These are phyloP conservation scores for Thymallus thymallus DNA, from an alignment of 2,113 vertebrate species.

Conservation along the genomic window DNA sequence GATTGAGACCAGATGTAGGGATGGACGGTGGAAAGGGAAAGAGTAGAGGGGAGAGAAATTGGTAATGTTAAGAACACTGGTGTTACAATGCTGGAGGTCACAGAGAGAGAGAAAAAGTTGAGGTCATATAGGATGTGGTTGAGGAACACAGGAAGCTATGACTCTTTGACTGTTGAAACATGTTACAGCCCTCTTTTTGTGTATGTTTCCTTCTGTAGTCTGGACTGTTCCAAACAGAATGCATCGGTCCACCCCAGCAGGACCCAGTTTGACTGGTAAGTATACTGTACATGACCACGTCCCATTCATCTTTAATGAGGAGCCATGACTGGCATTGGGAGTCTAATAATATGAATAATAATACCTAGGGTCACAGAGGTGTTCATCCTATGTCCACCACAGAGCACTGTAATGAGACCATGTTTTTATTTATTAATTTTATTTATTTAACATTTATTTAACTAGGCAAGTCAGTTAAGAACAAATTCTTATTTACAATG, in stretches of 20 bases:
- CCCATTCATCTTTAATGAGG: slow-evolving; percentile 26
- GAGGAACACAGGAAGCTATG: too few species aligned
- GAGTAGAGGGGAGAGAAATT: neutral
- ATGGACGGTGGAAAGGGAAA: neutral
- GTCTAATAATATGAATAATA: neutral
- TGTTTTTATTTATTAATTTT: too few species aligned
- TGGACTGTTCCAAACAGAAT: slow-evolving; percentile 76
- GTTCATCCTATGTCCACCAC: neutral
- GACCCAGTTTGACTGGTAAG: slow-evolving; percentile 81
- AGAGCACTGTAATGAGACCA: neutral
- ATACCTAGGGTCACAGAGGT: slow-evolving; percentile 1
- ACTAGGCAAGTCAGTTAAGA: too few species aligned
- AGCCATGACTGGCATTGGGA: slow-evolving; percentile 40
- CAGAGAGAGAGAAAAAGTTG: too few species aligned
- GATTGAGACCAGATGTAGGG: neutral
- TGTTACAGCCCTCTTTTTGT: slow-evolving; percentile 7
- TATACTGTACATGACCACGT: slow-evolving; percentile 11
- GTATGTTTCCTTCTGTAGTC: slow-evolving; percentile 49
- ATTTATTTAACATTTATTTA: too few species aligned
- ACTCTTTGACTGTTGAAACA: too few species aligned
- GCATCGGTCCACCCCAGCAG: slow-evolving; percentile 67
- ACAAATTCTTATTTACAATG: too few species aligned
- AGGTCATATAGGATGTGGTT: too few species aligned
- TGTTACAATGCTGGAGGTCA: too few species aligned
- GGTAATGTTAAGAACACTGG: too few species aligned